Evolutionary conservation across 2,888 invertebrate species (phyloP), one percentile per base, ranked within the genome.

Genomic region (Oscheius sp.): DNA sequence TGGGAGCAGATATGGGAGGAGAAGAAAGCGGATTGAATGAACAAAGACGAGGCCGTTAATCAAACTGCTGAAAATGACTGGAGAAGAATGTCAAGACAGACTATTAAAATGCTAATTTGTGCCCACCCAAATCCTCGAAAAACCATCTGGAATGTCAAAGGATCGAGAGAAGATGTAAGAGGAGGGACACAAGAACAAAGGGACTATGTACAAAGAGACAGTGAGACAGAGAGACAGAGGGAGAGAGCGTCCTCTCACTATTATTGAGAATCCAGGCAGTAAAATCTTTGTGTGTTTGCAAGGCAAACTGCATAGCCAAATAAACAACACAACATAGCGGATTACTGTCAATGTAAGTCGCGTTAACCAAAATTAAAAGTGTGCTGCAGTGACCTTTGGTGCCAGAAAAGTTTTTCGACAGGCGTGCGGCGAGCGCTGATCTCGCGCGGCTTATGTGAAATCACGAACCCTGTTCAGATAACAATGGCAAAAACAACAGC

Each of bases 21-120:
- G 58, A 58, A 5, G 10, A 33, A 35, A 11, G 37, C 32, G 37
- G 37, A 35, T 35, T 60, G n/a, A 63, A 48, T 63, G 48, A 48
- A 63, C 13, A 32, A 63, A 63, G 29, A 62, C 9, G 47, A 47
- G 48, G 48, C 13, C 29, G 4, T 42, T 42, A 42, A 42, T 42
- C 42, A 63, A n/a, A 21, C 63, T 47, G 47, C 63, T 48, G 63
- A 50, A 35, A 63, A 63, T 37, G 60, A 11, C 47, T 21, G 63
- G 11, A n/a, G 2, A 47, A 4, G 5, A 10, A 48, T 48, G 47
- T 47, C 4, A 4, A n/a, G 42, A 32, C 21, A 29, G n/a, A 29
- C 63, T 47, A 63, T 63, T 63, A 63, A 63, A 63, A 63, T 63
- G 63, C 63, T 32, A 63, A 63, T 63, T 29, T 48, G 63, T 48